These are phyloP conservation scores for Megaptera novaeangliae DNA, from an alignment of 2,113 vertebrate genomes.

Conservation along the genomic window DNA sequence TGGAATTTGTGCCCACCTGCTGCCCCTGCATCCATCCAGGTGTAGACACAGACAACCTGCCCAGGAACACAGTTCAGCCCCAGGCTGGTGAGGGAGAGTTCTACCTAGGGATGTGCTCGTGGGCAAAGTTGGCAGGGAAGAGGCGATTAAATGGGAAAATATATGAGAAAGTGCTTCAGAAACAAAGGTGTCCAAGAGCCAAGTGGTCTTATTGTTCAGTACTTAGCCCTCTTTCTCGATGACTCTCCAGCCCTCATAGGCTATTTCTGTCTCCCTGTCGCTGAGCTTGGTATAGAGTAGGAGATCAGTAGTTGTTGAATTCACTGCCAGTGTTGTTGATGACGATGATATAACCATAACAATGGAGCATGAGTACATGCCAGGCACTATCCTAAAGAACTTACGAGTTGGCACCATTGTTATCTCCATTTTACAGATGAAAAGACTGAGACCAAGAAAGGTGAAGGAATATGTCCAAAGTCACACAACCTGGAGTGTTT, in stretches of 20 bases:
- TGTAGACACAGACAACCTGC: neutral
- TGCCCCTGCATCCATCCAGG: neutral
- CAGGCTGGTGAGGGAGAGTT: neutral
- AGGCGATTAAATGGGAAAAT: too few species aligned
- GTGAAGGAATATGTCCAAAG: neutral
- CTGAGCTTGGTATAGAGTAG: neutral
- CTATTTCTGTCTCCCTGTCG: neutral
- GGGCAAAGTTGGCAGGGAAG: neutral
- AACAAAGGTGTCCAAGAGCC: neutral
- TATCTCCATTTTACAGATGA: neutral
- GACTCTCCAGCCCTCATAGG: neutral
- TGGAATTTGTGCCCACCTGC: neutral
- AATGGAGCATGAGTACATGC: neutral
- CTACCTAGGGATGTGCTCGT: neutral
- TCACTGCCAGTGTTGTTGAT: neutral
- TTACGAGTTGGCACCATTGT: accelerated
- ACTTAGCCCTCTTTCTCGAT: accelerated
- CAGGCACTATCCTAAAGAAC: neutral
- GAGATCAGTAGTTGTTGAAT: neutral
- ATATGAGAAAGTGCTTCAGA: neutral
- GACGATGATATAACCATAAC: accelerated
- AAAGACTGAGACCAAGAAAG: neutral
- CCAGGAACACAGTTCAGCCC: neutral
- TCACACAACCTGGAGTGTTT: accelerated
- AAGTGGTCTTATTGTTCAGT: accelerated